Conservation (phyloP, 2,797 vertebrate genomes). For the Margarornis squamiger region DNA sequence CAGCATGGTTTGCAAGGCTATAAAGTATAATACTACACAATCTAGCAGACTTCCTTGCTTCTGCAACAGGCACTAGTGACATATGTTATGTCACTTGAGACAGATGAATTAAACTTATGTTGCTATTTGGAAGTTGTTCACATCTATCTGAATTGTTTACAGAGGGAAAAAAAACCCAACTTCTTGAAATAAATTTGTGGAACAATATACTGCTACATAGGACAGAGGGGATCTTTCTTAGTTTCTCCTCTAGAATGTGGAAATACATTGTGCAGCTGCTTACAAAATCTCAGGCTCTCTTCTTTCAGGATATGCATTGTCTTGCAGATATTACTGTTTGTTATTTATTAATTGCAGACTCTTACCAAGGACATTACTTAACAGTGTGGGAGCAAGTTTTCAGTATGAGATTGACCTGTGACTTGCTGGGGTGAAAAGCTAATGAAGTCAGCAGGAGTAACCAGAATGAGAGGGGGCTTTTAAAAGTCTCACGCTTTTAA, state of each 20-base stretch:
- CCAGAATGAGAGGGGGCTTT: neutral
- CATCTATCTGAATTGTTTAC: slow-evolving; percentile 60
- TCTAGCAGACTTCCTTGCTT: neutral
- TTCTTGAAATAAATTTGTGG: slow-evolving; percentile 44
- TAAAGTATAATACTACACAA: neutral
- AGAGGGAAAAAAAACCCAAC: neutral
- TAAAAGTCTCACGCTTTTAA: neutral
- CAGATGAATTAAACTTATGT: slow-evolving; percentile 62
- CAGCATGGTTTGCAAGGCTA: neutral
- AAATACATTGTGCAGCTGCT: neutral
- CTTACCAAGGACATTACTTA: slow-evolving; percentile 21
- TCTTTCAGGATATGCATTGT: neutral
- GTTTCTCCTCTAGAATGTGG: neutral
- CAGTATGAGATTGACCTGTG: neutral
- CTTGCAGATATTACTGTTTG: neutral
- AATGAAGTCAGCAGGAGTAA: neutral
- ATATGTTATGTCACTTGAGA: slow-evolving; percentile 62
- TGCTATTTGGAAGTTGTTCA: slow-evolving; percentile 60
- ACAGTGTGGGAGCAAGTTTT: slow-evolving; percentile 2
- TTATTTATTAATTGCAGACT: slow-evolving; percentile 57
- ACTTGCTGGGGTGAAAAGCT: slow-evolving; percentile 25
- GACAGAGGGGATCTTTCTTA: neutral
- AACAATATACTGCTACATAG: slow-evolving; percentile 4
- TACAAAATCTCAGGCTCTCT: neutral
- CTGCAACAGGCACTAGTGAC: slow-evolving; percentile 18